A percentile compares a stretch with the other conserved stretches of the same genome.
These are phyloP conservation scores for Toxonevra muliebris DNA, from an alignment of 2,888 invertebrate species.

Conservation along the genomic window DNA sequence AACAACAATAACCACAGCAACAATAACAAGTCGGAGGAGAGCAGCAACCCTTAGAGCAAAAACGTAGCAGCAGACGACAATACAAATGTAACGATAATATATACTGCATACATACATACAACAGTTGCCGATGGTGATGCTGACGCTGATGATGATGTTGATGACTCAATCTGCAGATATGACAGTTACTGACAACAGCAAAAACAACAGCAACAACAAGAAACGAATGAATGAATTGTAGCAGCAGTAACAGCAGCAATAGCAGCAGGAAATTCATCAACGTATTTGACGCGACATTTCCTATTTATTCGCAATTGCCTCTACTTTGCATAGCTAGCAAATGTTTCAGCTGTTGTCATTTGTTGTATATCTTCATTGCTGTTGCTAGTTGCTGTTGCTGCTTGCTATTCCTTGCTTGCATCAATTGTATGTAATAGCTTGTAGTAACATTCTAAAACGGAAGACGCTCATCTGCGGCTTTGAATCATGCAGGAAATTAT, in stretches of 20 bases:
- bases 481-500: constrained; percentile 29
- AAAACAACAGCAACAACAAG: background rate
- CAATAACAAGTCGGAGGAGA: too few relatives aligned
- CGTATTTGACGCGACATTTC: constrained; percentile 20
- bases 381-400: background rate
- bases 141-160: too few relatives aligned
- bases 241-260: too few relatives aligned
- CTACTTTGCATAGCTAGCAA: background rate
- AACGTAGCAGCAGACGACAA: too few relatives aligned
- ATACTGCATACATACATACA: constrained; percentile 8
- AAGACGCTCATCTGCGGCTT: constrained; percentile 44
- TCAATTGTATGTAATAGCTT: constrained; percentile 15
- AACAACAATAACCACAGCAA: too few relatives aligned
- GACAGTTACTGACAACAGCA: too few relatives aligned
- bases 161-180: too few relatives aligned
- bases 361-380: background rate
- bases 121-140: too few relatives aligned
- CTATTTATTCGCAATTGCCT: constrained; percentile 8
- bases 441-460: constrained; percentile 41
- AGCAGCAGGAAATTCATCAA: constrained; percentile 25
- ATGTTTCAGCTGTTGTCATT: background rate
- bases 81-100: background rate
- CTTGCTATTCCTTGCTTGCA: background rate
- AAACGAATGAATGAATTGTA: too few relatives aligned
- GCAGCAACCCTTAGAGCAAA: too few relatives aligned